phyloP scores from a whole-genome alignment of 2,888 invertebrate species.

The Pheosia tremula region DNA sequence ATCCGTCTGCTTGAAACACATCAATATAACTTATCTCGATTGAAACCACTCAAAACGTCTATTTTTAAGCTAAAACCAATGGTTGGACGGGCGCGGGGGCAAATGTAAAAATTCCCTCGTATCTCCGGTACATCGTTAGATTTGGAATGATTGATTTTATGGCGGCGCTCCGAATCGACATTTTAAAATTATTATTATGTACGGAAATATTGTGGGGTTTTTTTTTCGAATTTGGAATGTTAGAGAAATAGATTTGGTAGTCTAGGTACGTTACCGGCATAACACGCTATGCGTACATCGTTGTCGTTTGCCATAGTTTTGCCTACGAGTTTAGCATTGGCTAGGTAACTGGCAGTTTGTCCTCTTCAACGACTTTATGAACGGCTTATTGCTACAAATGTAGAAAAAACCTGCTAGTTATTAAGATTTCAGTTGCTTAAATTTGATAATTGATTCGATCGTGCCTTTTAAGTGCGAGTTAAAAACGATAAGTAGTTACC shows the following conservation, averaged over 20 bases:
- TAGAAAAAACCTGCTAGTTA: no score
- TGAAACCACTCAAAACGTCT: conserved; percentile 77
- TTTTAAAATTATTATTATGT: conserved; percentile 63
- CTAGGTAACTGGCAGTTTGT: no score
- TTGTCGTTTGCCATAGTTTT: no score
- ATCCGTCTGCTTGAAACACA: conserved; percentile 66
- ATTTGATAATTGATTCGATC: no score
- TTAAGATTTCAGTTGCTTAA: no score
- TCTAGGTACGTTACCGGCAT: no score
- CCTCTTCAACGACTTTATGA: no score
- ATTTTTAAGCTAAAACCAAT: conserved; percentile 77
- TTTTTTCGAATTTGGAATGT: conserved; percentile 38
- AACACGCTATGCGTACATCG: no score
- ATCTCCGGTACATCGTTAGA: conserved; percentile 63
- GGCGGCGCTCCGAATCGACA: conserved; percentile 65
- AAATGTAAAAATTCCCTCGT: conserved; percentile 76
- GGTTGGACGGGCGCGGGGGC: conserved; percentile 38
- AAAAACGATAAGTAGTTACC: no score
- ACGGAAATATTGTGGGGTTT: conserved; percentile 51
- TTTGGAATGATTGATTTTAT: conserved; percentile 81
- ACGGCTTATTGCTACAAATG: no score
- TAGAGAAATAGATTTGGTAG: conserved; percentile 17
- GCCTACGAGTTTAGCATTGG: no score
- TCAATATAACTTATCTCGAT: conserved; percentile 77
- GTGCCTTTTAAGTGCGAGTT: no score